Base-by-base conservation (phyloP, 2,797 vertebrate species). In the Macroramphosus scolopax region DNA sequence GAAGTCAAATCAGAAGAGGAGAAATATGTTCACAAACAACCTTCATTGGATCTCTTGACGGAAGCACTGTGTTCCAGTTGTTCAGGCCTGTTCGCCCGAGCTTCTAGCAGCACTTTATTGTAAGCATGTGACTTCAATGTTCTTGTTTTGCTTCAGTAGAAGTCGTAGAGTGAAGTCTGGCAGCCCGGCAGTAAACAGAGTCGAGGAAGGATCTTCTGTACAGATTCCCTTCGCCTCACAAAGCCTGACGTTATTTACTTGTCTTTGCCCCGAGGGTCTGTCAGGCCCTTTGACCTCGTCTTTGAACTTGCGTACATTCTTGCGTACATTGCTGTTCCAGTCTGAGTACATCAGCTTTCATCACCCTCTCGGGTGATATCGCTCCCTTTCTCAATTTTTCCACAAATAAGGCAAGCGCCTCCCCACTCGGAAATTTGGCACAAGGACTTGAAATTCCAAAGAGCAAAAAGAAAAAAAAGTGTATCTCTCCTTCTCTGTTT, bases 361-460 rank as follows among this genome's bases (percentile, higher is more conserved):
- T 75, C 77, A 51, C 61, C 30, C 68, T 75, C 68, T 63, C 41
- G 25, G 41, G 82, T 57, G 81, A 89, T 79, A 74, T 85, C 78
- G 48, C 84, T 84, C 68, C 74, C 68, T 71, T 84, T 83, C 85
- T 75, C 82, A 24, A 24, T 63, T 89, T 87, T 88, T 89, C 88
- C 87, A 85, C 87, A 89, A 89, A 90, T 86, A 89, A 87, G 76
- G 72, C 57, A 72, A 86, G 72, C 66, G 66, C 80, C 87, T 87
- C 86, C 80, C 77, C 7, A 10, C 51, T 77, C 63, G 55, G 81
- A 87, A 77, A 86, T 88, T 70, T 91, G 87, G 87, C 89, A 88
- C 57, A 12, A 9, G 65, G 57, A 5, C 81, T 78, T 68, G 65
- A 89, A 83, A 91, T 91, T 89, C 89, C 87, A 76, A 65, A 38